Conservation (phyloP, 1,140 invertebrate genomes). For the Trichonephila clavata region DNA sequence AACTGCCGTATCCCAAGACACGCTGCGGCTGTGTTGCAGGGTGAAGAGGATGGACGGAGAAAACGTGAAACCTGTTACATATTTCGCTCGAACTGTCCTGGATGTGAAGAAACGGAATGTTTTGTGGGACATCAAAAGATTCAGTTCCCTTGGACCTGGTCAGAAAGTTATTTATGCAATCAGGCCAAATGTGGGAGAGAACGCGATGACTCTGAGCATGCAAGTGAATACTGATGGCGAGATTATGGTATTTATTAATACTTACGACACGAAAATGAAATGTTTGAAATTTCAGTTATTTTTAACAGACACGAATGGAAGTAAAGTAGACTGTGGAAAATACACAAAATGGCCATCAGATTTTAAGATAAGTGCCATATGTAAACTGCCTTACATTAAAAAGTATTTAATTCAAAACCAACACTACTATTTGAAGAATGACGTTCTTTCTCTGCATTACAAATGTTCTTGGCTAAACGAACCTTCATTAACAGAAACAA, state of each 20-base stretch:
- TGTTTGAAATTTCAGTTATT: background rate
- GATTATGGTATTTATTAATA: no score
- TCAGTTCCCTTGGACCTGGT: background rate
- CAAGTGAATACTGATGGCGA: no score
- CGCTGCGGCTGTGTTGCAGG: background rate
- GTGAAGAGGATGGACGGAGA: background rate
- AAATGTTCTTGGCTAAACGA: background rate
- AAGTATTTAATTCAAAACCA: background rate
- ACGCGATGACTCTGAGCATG: background rate
- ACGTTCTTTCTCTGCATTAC: no score
- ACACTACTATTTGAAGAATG: background rate
- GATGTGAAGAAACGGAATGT: background rate
- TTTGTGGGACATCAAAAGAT: background rate
- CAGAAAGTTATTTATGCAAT: background rate
- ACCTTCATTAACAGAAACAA: background rate
- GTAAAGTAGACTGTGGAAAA: no score
- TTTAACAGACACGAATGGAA: background rate
- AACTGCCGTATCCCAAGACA: background rate
- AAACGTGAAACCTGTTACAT: no score
- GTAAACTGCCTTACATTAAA: background rate
- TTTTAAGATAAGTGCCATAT: rapidly evolving
- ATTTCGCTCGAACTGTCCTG: background rate
- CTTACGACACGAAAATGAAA: no score
- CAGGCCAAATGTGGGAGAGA: background rate
- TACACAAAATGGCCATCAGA: no score